Evolutionary conservation across 2,888 invertebrate genomes (phyloP).

Genomic region (Dryomyza anilis): DNA sequence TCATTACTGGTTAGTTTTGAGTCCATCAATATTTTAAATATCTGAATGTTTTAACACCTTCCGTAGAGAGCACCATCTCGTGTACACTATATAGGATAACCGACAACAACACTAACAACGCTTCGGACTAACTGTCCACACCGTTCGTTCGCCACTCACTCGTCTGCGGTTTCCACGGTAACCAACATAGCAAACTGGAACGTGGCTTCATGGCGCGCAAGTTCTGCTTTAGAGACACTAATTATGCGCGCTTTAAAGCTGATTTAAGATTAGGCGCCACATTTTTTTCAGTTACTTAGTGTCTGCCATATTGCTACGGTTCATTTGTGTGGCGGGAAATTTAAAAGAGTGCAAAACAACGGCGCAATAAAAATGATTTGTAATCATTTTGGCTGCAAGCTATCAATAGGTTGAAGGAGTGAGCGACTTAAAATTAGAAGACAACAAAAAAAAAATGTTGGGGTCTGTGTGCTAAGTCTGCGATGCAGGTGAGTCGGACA

Average conservation of each 20-base stretch:
- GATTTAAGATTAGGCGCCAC: slow-evolving; percentile 37
- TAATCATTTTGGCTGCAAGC: slow-evolving; percentile 30
- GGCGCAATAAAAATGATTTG: slow-evolving; percentile 36
- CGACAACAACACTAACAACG: too few relatives aligned
- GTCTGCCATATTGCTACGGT: background rate
- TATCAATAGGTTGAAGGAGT: too few relatives aligned
- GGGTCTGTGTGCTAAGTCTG: background rate
- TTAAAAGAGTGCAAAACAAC: too few relatives aligned
- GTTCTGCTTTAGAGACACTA: slow-evolving; percentile 26
- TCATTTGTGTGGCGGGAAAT: background rate
- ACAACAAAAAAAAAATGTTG: background rate
- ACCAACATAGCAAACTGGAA: slow-evolving; percentile 9
- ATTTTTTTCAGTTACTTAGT: background rate
- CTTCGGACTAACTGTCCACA: too few relatives aligned
- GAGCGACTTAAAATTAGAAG: too few relatives aligned
- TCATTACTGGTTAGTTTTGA: too few relatives aligned
- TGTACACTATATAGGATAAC: too few relatives aligned
- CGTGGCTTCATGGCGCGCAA: background rate
- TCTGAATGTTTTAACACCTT: too few relatives aligned
- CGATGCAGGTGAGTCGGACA: background rate
- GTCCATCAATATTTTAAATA: too few relatives aligned
- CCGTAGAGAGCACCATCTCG: too few relatives aligned
- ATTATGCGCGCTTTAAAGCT: slow-evolving; percentile 35
- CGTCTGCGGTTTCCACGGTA: background rate
- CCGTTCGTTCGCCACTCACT: too few relatives aligned